Conservation (phyloP, 2,113 vertebrate genomes). For the Sclerurus mexicanus region DNA sequence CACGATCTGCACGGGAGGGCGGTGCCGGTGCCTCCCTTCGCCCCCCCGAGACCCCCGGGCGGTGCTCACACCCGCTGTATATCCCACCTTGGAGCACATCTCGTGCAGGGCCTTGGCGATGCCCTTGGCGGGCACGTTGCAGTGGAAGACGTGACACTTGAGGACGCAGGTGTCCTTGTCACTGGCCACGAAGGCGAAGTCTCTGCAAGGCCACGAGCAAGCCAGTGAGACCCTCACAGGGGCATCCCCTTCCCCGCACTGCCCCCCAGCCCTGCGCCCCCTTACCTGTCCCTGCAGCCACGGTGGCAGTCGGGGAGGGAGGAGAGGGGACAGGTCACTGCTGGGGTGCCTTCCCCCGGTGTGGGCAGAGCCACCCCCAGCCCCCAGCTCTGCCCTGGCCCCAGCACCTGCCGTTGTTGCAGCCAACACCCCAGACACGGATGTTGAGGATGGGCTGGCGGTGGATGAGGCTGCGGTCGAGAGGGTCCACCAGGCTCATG, state of each 20-base stretch:
- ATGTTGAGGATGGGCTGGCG: slow-evolving; percentile 94
- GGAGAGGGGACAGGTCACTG: slow-evolving; percentile 50
- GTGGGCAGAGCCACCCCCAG: background rate
- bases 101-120: slow-evolving; percentile 90
- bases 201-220: slow-evolving; percentile 74
- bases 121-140: slow-evolving; percentile 90
- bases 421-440: slow-evolving; percentile 96
- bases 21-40: background rate
- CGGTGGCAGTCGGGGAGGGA: slow-evolving; percentile 16
- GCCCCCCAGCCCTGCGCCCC: background rate
- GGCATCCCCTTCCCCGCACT: background rate
- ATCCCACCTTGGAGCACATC: slow-evolving; percentile 92
- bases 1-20: slow-evolving; percentile 77
- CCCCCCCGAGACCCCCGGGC: rapidly evolving
- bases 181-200: slow-evolving; percentile 94
- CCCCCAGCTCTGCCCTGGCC: background rate
- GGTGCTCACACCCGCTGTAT: rapidly evolving
- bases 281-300: slow-evolving; percentile 78
- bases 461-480: slow-evolving; percentile 89
- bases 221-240: background rate
- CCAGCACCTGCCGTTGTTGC: slow-evolving; percentile 90
- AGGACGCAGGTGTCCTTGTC: slow-evolving; percentile 95
- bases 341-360: background rate
- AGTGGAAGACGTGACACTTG: slow-evolving; percentile 96
- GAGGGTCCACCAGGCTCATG: slow-evolving; percentile 89